Conservation (phyloP, 2,888 invertebrate genomes). For the Panzeria rudis region DNA sequence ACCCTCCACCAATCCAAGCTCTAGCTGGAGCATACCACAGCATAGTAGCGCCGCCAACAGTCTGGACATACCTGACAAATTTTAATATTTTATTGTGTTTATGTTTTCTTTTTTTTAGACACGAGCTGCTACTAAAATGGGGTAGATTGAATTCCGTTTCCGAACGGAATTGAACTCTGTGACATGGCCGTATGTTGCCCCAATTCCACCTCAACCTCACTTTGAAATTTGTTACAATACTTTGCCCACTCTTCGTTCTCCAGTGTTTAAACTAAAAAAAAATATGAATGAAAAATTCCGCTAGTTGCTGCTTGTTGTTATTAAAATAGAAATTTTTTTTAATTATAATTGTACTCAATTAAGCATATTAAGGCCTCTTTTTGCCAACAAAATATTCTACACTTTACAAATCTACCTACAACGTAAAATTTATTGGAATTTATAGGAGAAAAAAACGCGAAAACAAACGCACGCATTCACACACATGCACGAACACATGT, state of each 20-base stretch:
- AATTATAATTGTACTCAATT: constrained; percentile 42
- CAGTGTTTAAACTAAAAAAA: not conserved
- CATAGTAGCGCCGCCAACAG: no score
- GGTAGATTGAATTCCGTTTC: no score
- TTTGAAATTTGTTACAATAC: not conserved
- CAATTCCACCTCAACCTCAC: no score
- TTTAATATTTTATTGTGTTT: no score
- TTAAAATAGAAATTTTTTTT: constrained; percentile 14
- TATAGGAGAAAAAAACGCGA: constrained; percentile 31
- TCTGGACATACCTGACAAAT: no score
- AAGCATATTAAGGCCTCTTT: constrained; percentile 27
- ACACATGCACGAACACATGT: constrained; percentile 4
- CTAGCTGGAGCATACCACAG: no score
- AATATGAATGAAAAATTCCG: constrained; percentile 6
- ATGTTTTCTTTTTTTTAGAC: no score
- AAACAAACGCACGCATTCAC: constrained; percentile 32
- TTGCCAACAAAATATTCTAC: constrained; percentile 28
- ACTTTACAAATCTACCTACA: not conserved
- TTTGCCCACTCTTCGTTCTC: no score
- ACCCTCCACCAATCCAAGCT: no score
- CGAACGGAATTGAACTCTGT: no score
- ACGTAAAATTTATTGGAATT: constrained; percentile 37
- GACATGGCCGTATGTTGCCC: no score
- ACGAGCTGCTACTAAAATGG: no score
- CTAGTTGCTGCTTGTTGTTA: not conserved